Evolutionary conservation across 2,113 vertebrate genomes (phyloP).

Genomic region (Hystrix cristata): DNA sequence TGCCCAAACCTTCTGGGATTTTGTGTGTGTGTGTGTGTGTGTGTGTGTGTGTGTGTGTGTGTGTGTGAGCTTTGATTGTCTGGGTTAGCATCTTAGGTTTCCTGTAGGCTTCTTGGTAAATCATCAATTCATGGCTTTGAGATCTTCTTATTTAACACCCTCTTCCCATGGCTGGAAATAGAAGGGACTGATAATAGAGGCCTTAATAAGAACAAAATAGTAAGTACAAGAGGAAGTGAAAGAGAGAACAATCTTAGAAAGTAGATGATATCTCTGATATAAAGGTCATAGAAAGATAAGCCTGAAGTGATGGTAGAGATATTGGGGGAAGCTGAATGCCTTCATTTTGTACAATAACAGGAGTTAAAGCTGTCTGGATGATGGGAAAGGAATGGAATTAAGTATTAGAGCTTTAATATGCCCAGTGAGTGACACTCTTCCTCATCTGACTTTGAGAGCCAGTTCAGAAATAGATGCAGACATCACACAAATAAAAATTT

Average conservation of each 20-base stretch:
- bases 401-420: not conserved
- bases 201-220: not conserved
- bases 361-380: not conserved
- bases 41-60: not conserved
- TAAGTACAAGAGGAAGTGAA: not conserved
- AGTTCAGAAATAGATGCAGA: not conserved
- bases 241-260: conserved; percentile 19
- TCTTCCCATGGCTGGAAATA: not conserved
- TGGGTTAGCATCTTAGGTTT: not conserved
- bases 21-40: not conserved
- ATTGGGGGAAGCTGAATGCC: not conserved
- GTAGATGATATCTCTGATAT: not conserved
- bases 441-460: not conserved
- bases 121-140: not conserved
- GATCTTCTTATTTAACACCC: not conserved
- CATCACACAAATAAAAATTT: not conserved
- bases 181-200: not conserved
- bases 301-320: not conserved
- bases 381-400: not conserved
- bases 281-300: not conserved
- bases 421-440: not conserved
- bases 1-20: not conserved
- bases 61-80: not conserved
- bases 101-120: not conserved
- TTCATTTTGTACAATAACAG: not conserved